Percentiles rank a stretch among this genome's conserved stretches.
phyloP scores from a whole-genome alignment of 2,888 invertebrate species.

The Abrostola triplasia region DNA sequence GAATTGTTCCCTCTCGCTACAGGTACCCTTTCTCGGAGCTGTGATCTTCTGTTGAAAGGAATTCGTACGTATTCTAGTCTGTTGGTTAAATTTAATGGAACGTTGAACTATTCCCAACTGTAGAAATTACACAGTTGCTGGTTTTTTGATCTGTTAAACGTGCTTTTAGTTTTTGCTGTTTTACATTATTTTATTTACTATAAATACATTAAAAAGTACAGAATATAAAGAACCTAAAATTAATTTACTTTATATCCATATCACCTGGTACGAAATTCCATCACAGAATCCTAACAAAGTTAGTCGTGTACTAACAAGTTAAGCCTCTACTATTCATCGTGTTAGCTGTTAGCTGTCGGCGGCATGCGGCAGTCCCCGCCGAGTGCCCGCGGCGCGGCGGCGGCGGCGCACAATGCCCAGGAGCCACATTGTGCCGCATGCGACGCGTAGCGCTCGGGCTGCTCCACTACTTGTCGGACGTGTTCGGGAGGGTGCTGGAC shows the following conservation, averaged over 20 bases:
- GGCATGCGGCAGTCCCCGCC: too few species aligned
- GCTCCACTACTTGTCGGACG: neutral
- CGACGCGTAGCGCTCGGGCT: constrained; percentile 10
- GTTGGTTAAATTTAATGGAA: constrained; percentile 4
- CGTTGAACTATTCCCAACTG: neutral
- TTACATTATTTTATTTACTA: neutral
- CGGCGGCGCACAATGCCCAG: neutral
- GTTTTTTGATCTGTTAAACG: neutral
- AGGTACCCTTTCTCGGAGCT: neutral
- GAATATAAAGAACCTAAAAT: too few species aligned
- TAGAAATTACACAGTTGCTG: neutral
- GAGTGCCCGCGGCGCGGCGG: too few species aligned
- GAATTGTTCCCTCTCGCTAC: constrained; percentile 6
- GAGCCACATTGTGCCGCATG: neutral
- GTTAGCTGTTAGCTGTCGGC: too few species aligned
- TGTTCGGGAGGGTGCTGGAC: constrained; percentile 8
- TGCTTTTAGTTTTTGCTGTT: neutral
- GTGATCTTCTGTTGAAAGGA: constrained; percentile 6
- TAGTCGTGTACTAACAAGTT: too few species aligned
- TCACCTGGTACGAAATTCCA: too few species aligned
- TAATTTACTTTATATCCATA: too few species aligned
- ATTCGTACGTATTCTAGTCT: neutral
- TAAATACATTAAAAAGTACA: neutral
- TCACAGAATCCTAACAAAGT: too few species aligned
- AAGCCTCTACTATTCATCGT: too few species aligned